These are phyloP conservation scores for Paedocypris sp. DNA, from an alignment of 2,113 vertebrate species.

Conservation along the genomic window DNA sequence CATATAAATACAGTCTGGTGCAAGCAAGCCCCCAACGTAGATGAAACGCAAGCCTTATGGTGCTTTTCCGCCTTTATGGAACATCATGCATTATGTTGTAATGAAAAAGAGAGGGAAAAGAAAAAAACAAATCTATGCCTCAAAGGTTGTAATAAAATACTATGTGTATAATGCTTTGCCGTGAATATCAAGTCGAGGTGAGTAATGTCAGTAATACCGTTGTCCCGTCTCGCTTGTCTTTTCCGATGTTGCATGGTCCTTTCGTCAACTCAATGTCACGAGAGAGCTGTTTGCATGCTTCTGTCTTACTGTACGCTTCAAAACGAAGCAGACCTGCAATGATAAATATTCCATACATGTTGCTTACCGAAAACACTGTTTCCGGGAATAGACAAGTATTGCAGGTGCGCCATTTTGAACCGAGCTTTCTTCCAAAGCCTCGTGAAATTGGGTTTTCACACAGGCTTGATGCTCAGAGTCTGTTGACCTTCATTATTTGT, in stretches of 20 bases:
- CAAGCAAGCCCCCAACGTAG: conserved; percentile 7
- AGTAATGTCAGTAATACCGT: conserved; percentile 1
- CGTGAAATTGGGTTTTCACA: conserved; percentile 25
- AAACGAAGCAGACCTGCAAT: no score
- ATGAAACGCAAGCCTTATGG: conserved; percentile 18
- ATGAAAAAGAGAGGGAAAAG: not conserved
- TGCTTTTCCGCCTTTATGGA: conserved; percentile 4
- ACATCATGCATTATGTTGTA: conserved; percentile 5
- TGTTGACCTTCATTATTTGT: conserved; percentile 27
- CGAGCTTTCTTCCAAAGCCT: conserved; percentile 9
- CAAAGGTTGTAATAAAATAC: conserved; percentile 19
- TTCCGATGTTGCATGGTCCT: conserved; percentile 7
- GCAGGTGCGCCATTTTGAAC: conserved; percentile 17
- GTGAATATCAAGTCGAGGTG: conserved; percentile 5
- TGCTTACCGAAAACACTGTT: no score
- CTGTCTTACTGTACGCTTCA: not conserved
- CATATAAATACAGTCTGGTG: conserved; percentile 14
- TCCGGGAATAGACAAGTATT: no score
- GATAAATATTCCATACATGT: no score
- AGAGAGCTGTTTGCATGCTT: conserved; percentile 1
- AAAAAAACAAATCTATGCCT: conserved; percentile 3
- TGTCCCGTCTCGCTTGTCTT: conserved; percentile 3
- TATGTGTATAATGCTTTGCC: conserved; percentile 9
- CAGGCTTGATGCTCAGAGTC: not conserved
- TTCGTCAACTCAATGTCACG: conserved; percentile 13